These are phyloP conservation scores for Pseudopodoces humilis DNA, from an alignment of 2,113 vertebrate species.

Conservation along the genomic window DNA sequence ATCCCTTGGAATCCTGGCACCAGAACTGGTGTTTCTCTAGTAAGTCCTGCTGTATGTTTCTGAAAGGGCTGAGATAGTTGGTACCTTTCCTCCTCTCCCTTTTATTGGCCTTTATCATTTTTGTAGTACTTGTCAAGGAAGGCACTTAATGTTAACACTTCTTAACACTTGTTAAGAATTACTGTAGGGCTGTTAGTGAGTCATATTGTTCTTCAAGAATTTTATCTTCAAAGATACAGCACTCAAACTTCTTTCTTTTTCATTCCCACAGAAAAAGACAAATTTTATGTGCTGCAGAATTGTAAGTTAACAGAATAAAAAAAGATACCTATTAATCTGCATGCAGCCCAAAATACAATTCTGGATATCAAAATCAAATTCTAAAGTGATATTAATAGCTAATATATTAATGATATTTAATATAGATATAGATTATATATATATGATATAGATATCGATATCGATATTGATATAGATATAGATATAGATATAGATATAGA, in stretches of 20 bases:
- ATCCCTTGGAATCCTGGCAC: not conserved
- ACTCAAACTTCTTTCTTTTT: not conserved
- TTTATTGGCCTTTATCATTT: not conserved
- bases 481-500: no score
- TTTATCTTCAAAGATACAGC: not conserved
- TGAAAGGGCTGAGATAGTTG: not conserved
- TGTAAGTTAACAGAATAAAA: not conserved
- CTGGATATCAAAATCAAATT: not conserved
- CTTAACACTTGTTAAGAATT: not conserved
- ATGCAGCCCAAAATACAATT: not conserved
- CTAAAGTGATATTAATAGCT: slow-evolving; percentile 15
- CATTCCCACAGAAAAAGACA: not conserved
- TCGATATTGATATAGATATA: no score
- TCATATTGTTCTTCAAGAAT: not conserved
- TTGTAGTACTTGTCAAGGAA: not conserved
- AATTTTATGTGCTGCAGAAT: not conserved
- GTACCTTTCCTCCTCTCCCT: not conserved
- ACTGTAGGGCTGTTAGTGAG: not conserved
- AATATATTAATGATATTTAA: no score
- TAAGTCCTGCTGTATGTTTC: not conserved
- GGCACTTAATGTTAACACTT: not conserved
- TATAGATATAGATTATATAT: no score
- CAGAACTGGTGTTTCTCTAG: not conserved
- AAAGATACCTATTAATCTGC: not conserved
- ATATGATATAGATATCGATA: no score